Percentiles rank a stretch among this genome's conserved stretches.
These are phyloP conservation scores for Physocephala rufipes DNA, from an alignment of 2,888 invertebrate genomes.

Conservation along the genomic window DNA sequence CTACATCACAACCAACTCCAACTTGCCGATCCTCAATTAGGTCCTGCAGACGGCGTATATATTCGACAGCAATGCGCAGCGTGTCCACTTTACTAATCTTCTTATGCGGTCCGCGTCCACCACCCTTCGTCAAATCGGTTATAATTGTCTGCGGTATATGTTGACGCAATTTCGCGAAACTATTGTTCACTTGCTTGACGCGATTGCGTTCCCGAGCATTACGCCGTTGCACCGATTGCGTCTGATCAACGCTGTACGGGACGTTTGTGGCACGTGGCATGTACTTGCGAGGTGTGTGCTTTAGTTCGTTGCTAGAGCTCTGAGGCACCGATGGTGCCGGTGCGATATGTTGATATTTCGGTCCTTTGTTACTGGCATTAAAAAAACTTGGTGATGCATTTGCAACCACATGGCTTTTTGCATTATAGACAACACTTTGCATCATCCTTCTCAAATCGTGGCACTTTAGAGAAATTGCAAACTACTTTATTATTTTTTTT, in stretches of 20 bases:
- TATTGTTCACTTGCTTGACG: conserved; percentile 94
- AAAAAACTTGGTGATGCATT: conserved; percentile 46
- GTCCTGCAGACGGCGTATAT: conserved; percentile 83
- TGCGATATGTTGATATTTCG: conserved; percentile 66
- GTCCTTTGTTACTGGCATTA: conserved; percentile 50
- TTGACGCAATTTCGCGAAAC: conserved; percentile 88
- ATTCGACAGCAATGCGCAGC: conserved; percentile 86
- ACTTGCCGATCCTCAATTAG: conserved; percentile 68
- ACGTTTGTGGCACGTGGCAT: conserved; percentile 65
- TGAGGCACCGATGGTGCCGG: conserved; percentile 67
- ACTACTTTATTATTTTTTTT: conserved; percentile 10
- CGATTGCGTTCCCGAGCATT: conserved; percentile 94
- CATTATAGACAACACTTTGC: conserved; percentile 49
- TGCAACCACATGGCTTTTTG: conserved; percentile 39
- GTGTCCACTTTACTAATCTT: conserved; percentile 92
- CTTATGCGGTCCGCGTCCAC: conserved; percentile 79
- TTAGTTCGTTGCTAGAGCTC: conserved; percentile 39
- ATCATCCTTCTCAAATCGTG: conserved; percentile 11
- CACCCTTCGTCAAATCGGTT: conserved; percentile 73
- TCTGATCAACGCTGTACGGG: conserved; percentile 70
- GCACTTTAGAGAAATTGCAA: conserved; percentile 8
- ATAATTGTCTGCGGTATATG: conserved; percentile 86
- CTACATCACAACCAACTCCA: conserved; percentile 41
- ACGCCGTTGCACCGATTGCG: conserved; percentile 86
- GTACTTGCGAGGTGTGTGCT: conserved; percentile 70